Evolutionary conservation across 2,797 vertebrate genomes (phyloP).

Genomic region (Myotis pilosus): DNA sequence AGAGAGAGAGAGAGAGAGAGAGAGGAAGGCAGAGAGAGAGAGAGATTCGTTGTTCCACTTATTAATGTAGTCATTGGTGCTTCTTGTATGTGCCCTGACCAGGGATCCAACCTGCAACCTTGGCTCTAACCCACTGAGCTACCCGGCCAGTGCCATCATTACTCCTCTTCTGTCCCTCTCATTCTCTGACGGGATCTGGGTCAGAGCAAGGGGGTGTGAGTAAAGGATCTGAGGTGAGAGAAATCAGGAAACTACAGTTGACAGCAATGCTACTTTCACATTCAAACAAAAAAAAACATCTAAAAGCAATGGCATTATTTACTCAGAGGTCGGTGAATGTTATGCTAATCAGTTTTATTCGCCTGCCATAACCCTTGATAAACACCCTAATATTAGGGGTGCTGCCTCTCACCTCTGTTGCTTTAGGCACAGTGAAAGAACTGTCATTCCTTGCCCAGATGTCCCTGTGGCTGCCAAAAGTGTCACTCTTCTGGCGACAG

Average conservation of each 20-base stretch:
- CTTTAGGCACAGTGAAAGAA: neutral
- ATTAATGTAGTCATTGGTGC: neutral
- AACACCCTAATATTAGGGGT: neutral
- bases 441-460: neutral
- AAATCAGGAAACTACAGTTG: neutral
- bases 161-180: neutral
- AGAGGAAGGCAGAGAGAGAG: neutral
- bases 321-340: neutral
- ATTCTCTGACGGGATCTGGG: neutral
- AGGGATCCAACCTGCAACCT: neutral
- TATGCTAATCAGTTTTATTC: neutral
- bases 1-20: neutral
- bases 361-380: neutral
- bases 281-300: neutral
- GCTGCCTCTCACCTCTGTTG: neutral
- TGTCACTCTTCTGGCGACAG: neutral
- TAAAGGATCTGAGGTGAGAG: neutral
- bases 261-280: neutral
- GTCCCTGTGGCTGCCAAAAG: neutral
- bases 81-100: neutral
- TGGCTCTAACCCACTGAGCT: neutral
- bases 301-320: neutral
- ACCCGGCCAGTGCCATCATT: neutral
- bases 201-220: neutral
- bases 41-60: neutral